Evolutionary conservation across 2,888 invertebrate species (phyloP).

Genomic region (Rhyacophila evoluta): DNA sequence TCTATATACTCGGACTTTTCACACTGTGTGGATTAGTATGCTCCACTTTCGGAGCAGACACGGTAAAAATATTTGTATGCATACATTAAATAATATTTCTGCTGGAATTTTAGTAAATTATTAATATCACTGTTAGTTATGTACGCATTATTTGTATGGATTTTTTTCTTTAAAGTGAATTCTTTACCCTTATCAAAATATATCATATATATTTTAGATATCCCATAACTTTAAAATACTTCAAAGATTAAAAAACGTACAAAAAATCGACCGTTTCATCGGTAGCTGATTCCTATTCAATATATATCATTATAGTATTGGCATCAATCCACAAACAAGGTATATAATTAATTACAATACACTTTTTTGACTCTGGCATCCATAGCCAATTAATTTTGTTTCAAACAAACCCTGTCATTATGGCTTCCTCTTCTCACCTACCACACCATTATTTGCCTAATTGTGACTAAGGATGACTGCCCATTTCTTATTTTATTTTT

Average conservation of each 20-base stretch:
- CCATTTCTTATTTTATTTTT: slow-evolving; percentile 31
- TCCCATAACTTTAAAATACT: background rate
- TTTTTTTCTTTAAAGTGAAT: too few species aligned
- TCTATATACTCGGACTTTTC: too few species aligned
- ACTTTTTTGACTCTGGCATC: slow-evolving; percentile 36
- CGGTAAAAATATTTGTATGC: too few species aligned
- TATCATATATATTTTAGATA: too few species aligned
- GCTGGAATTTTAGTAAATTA: too few species aligned
- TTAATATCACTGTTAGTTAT: too few species aligned
- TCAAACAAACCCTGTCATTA: slow-evolving; percentile 50
- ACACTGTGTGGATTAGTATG: too few species aligned
- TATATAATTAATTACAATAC: slow-evolving; percentile 36
- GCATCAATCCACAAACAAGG: slow-evolving; percentile 44
- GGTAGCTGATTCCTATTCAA: slow-evolving; percentile 3
- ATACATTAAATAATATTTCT: too few species aligned
- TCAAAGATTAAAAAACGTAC: background rate
- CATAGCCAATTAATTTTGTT: slow-evolving; percentile 50
- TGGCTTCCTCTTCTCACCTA: slow-evolving; percentile 52
- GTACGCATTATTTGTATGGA: too few species aligned
- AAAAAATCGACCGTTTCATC: background rate
- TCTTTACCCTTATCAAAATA: too few species aligned
- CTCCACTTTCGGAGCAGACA: too few species aligned
- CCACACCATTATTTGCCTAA: slow-evolving; percentile 37
- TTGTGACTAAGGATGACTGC: slow-evolving; percentile 20
- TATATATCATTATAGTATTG: slow-evolving; percentile 42